Evolutionary conservation across 2,797 vertebrate species (phyloP).

Genomic region (Petrocephalus schoutedeni): DNA sequence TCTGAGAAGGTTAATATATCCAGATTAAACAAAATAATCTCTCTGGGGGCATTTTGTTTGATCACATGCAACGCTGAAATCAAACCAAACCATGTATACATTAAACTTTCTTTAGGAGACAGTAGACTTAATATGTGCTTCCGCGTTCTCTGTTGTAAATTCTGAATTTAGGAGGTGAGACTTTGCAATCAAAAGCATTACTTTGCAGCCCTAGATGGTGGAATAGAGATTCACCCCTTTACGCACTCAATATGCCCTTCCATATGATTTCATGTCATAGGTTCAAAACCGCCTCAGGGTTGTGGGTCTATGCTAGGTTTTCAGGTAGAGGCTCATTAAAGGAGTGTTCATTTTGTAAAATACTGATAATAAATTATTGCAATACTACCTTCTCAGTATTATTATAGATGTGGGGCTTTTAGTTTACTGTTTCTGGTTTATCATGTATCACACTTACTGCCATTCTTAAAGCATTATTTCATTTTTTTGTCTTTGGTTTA

Average conservation of each 20-base stretch:
- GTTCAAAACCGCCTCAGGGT: background rate
- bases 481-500: slow-evolving; percentile 54
- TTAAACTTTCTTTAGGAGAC: slow-evolving; percentile 11
- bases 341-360: slow-evolving; percentile 21
- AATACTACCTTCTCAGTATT: slow-evolving; percentile 68
- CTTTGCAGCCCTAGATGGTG: background rate
- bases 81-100: background rate
- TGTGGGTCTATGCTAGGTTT: background rate
- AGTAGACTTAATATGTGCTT: background rate
- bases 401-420: slow-evolving; percentile 67
- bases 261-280: background rate
- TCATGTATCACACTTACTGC: slow-evolving; percentile 71
- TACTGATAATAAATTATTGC: slow-evolving; percentile 57
- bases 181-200: background rate
- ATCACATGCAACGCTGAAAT: slow-evolving; percentile 2
- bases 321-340: slow-evolving; percentile 1
- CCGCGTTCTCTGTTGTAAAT: background rate
- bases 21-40: slow-evolving; percentile 4
- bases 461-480: slow-evolving; percentile 66
- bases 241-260: slow-evolving; percentile 13
- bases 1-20: slow-evolving; percentile 1
- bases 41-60: background rate
- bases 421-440: slow-evolving; percentile 64
- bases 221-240: slow-evolving; percentile 20
- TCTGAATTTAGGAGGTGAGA: slow-evolving; percentile 4